phyloP scores from a whole-genome alignment of 2,888 invertebrate genomes.

The Malthinus flaveolus region DNA sequence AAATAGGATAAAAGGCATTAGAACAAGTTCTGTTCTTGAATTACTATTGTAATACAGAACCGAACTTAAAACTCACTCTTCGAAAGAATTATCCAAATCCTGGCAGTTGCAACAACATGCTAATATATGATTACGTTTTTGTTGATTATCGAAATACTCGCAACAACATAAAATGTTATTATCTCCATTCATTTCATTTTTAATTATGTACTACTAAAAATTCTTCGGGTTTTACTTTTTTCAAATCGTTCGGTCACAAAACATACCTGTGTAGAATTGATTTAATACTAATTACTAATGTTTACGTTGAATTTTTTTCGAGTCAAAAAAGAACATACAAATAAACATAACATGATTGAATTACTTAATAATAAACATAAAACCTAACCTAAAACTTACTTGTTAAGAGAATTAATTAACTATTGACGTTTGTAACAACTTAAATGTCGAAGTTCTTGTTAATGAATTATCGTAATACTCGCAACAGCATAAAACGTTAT shows the following conservation, averaged over 20 bases:
- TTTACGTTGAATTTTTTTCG: background rate
- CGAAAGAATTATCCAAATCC: slow-evolving; percentile 60
- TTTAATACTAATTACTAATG: too few relatives aligned
- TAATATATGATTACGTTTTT: slow-evolving; percentile 59
- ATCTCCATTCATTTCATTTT: slow-evolving; percentile 24
- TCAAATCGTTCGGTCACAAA: too few relatives aligned
- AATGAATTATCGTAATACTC: slow-evolving; percentile 60
- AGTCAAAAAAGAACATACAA: background rate
- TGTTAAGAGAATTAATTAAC: slow-evolving; percentile 60
- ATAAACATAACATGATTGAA: background rate
- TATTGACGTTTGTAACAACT: slow-evolving; percentile 64
- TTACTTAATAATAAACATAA: background rate
- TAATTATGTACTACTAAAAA: background rate
- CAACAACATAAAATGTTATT: slow-evolving; percentile 59
- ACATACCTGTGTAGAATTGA: too few relatives aligned
- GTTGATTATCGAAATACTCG: slow-evolving; percentile 59
- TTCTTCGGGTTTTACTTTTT: too few relatives aligned
- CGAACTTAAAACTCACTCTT: slow-evolving; percentile 54
- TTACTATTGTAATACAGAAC: background rate
- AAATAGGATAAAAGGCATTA: background rate
- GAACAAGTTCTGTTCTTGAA: slow-evolving; percentile 4
- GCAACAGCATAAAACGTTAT: slow-evolving; percentile 59
- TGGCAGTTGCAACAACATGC: slow-evolving; percentile 63
- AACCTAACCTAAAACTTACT: slow-evolving; percentile 49
- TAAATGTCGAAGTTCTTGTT: slow-evolving; percentile 59